Evolutionary conservation across 2,113 vertebrate species (phyloP).

Genomic region (Pterocles gutturalis): DNA sequence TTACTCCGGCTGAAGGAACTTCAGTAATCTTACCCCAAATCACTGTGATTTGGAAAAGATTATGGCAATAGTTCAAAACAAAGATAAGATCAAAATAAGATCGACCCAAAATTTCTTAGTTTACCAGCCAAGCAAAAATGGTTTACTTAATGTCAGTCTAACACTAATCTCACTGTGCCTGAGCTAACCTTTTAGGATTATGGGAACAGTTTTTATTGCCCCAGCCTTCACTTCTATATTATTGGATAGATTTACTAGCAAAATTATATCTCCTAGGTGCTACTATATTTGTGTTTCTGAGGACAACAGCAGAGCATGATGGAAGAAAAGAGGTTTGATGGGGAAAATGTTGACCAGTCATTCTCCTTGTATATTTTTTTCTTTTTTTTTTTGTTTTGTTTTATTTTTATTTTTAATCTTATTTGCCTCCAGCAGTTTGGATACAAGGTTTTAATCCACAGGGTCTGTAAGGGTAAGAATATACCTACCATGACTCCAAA

Average conservation of each 20-base stretch:
- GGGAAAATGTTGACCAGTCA: not conserved
- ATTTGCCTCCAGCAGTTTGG: not conserved
- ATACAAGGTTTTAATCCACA: accelerated
- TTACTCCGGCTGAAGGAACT: not conserved
- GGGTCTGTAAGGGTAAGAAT: not conserved
- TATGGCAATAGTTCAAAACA: conserved; percentile 25
- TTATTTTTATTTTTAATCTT: not conserved
- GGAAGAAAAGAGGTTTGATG: not conserved
- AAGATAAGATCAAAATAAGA: conserved; percentile 11
- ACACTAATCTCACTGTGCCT: conserved; percentile 2
- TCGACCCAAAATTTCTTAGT: not conserved
- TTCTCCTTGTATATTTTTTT: not conserved
- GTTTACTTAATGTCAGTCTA: conserved; percentile 3
- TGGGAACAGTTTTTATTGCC: not conserved
- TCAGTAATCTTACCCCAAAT: not conserved
- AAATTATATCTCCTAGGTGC: not conserved
- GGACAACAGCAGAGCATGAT: not conserved
- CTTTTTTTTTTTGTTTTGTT: not conserved
- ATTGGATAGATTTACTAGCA: not conserved
- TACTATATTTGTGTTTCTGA: not conserved
- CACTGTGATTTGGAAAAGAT: conserved; percentile 30
- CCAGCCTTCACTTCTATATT: not conserved
- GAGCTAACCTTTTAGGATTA: conserved; percentile 27
- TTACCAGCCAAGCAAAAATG: conserved; percentile 21
- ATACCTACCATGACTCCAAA: not conserved